These are phyloP conservation scores for Limnephilus rhombicus DNA, from an alignment of 2,888 invertebrate genomes.

Conservation along the genomic window DNA sequence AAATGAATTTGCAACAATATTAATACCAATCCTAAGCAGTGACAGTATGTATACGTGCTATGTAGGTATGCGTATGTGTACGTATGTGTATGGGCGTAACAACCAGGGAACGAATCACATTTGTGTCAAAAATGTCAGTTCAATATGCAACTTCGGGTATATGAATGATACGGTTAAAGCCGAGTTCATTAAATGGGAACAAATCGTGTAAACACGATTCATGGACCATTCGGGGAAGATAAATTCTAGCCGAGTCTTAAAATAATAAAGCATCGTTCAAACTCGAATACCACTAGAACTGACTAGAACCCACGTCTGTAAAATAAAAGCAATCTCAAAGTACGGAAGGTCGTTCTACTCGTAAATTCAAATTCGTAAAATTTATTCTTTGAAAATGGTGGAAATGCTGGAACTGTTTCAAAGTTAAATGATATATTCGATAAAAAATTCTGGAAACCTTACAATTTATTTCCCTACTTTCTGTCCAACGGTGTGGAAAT, in stretches of 20 bases:
- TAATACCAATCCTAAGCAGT: too few species aligned
- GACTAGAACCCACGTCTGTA: not conserved
- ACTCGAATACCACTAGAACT: not conserved
- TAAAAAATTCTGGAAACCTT: not conserved
- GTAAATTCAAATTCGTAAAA: not conserved
- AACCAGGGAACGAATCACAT: too few species aligned
- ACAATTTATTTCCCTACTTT: constrained; percentile 5
- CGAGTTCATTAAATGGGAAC: not conserved
- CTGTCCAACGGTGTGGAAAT: not conserved
- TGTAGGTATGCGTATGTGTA: too few species aligned
- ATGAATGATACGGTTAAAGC: too few species aligned
- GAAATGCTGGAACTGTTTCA: not conserved
- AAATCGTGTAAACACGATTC: not conserved
- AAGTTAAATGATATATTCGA: constrained; percentile 21
- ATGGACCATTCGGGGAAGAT: not conserved
- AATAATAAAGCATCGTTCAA: not conserved
- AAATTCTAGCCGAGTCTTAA: not conserved
- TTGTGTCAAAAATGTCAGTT: too few species aligned
- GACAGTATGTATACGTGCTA: too few species aligned
- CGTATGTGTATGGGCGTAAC: too few species aligned
- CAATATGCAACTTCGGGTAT: too few species aligned
- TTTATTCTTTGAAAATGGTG: not conserved
- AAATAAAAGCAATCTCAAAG: not conserved
- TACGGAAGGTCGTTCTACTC: not conserved
- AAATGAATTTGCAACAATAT: too few species aligned